Conservation (phyloP, 2,113 vertebrate species). For the Eulemur rufifrons region DNA sequence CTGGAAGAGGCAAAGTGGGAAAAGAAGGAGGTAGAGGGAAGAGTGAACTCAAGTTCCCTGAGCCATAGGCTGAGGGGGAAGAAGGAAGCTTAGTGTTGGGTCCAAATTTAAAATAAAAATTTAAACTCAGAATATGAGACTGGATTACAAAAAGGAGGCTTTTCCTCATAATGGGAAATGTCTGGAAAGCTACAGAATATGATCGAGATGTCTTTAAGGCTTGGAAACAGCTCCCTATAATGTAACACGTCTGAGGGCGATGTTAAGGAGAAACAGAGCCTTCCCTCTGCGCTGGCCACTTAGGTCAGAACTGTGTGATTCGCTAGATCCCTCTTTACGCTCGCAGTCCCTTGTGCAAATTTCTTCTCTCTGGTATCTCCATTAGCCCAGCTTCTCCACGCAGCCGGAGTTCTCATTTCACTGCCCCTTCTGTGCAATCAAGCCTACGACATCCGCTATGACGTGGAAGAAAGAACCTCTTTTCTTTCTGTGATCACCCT, state of each 20-base stretch:
- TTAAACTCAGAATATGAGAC: not conserved
- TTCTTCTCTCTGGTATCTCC: not conserved
- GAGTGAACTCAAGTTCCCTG: fast-evolving
- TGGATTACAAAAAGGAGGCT: not conserved
- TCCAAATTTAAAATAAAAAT: not conserved
- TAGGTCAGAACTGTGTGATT: fast-evolving
- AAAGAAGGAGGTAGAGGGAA: not conserved
- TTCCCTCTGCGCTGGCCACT: not conserved
- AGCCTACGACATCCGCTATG: fast-evolving
- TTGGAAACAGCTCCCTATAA: too few species aligned
- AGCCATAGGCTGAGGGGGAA: too few species aligned
- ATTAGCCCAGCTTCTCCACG: fast-evolving
- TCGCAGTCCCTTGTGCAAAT: fast-evolving
- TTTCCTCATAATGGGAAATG: not conserved
- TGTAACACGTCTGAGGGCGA: not conserved
- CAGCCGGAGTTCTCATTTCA: too few species aligned
- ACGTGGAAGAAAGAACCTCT: not conserved
- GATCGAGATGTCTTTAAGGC: not conserved
- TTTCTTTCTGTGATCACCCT: not conserved
- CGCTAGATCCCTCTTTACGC: fast-evolving
- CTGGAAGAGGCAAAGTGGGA: not conserved
- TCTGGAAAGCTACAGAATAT: fast-evolving
- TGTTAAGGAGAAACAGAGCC: not conserved
- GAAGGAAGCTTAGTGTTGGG: fast-evolving
- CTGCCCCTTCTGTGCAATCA: not conserved